Evolutionary conservation across 2,888 invertebrate species (phyloP).

Genomic region (Nycteola revayana): DNA sequence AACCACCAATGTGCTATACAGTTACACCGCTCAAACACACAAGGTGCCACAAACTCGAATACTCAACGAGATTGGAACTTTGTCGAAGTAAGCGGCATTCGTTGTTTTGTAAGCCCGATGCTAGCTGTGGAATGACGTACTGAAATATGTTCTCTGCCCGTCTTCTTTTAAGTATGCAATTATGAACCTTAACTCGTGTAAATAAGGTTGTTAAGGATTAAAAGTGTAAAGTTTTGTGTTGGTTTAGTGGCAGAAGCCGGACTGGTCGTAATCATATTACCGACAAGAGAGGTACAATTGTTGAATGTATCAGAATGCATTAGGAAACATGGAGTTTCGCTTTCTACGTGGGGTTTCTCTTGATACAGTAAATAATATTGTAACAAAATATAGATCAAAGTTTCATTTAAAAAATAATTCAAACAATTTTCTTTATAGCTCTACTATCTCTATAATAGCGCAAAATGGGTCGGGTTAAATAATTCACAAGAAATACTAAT

Average conservation of each 20-base stretch:
- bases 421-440: too few species aligned
- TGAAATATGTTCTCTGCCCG: conserved; percentile 37
- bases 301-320: not conserved
- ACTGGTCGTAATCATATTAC: conserved; percentile 51
- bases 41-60: conserved; percentile 41
- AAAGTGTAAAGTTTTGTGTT: conserved; percentile 13
- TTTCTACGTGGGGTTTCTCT: not conserved
- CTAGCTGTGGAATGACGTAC: conserved; percentile 30
- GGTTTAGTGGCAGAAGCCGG: conserved; percentile 39
- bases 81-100: conserved; percentile 43
- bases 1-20: conserved; percentile 48
- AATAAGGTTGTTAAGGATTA: conserved; percentile 28
- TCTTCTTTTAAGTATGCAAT: conserved; percentile 23
- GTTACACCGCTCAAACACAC: conserved; percentile 37
- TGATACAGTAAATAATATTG: too few species aligned
- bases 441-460: too few species aligned
- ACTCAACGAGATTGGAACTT: conserved; percentile 44
- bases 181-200: conserved; percentile 27
- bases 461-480: too few species aligned
- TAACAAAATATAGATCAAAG: too few species aligned
- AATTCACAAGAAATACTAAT: too few species aligned
- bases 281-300: conserved; percentile 32
- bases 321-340: not conserved
- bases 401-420: too few species aligned
- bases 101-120: conserved; percentile 42